Conservation (phyloP, 1,140 invertebrate genomes). For the Neuroterus valhalla region DNA sequence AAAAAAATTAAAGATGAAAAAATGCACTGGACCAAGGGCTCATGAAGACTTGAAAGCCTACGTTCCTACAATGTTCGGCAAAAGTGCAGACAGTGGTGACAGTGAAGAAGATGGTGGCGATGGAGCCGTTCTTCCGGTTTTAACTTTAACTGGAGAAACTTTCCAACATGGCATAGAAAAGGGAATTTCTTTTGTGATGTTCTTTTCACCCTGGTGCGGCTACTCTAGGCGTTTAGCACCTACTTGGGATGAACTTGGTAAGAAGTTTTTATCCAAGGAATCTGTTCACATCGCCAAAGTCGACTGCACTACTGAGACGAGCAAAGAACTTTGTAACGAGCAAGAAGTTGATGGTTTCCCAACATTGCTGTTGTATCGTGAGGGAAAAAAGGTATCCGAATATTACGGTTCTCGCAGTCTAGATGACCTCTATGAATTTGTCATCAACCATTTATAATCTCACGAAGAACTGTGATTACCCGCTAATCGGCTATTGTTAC, state of each 20-base stretch:
- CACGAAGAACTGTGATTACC: constrained; percentile 78
- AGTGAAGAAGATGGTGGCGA: constrained; percentile 55
- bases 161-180: constrained; percentile 81
- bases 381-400: constrained; percentile 81
- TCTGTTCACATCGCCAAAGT: constrained; percentile 82
- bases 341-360: constrained; percentile 83
- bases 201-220: constrained; percentile 88
- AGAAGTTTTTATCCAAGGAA: constrained; percentile 76
- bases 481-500: neutral
- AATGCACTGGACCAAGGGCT: constrained; percentile 82
- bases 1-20: constrained; percentile 77
- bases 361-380: constrained; percentile 80
- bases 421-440: constrained; percentile 81
- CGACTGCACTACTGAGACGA: constrained; percentile 80
- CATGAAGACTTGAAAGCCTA: constrained; percentile 81
- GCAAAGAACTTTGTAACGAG: constrained; percentile 80
- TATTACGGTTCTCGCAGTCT: constrained; percentile 83
- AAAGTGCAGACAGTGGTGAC: constrained; percentile 58
- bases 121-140: constrained; percentile 68
- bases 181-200: constrained; percentile 83
- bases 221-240: constrained; percentile 83
- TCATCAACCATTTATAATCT: constrained; percentile 74
- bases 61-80: constrained; percentile 78
- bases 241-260: constrained; percentile 83
- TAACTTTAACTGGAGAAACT: constrained; percentile 79